Evolutionary conservation across 2,888 invertebrate genomes (phyloP), one percentile per base, ranked within the genome.

Genomic region (Lasiommata megera): DNA sequence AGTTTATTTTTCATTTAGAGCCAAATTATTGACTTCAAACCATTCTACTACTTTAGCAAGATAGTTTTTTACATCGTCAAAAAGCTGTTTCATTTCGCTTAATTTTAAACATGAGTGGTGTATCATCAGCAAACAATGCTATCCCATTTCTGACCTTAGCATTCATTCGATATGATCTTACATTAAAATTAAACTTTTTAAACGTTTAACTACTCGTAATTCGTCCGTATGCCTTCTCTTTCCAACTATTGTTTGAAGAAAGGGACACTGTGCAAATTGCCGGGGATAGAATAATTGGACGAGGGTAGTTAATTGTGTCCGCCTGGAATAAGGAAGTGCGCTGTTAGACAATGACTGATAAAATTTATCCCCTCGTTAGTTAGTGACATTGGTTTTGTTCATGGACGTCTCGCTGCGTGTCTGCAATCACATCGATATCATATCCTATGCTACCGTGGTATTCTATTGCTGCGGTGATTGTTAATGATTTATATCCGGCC

Each of bases 231-330:
- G 17, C 52, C 34, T 29, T 54, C 50, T n/a, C 50, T 46, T 6
- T 57, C 18, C 17, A 56, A 44, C 36, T 54, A 41, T 43, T 16
- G 29, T 14, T 28, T 48, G 48, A 55, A 44, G 43, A 53, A 55
- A 48, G 55, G 47, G 47, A 43, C 14, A 34, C 47, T 12, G 17
- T 44, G 47, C 31, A 55, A 58, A 61, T 56, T 48, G 51, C 37
- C 17, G 43, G 53, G 47, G 52, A 61, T 56, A 31, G 58, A 53
- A 52, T 58, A 61, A 61, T 58, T 61, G 61, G 16, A 18, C 28
- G 59, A 53, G 60, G 58, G 54, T 53, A 50, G 29, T 58, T 62
- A 64, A 58, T 57, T 61, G 56, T 18, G 28, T 46, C 55, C 44
- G 48, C 14, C 40, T 53, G 34, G 48, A 61, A 61, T 59, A 44